Evolutionary conservation across 92 coral and sea anemone species (phyloP), one percentile per base, ranked within the genome.

Genomic region (Diadumene lineata): DNA sequence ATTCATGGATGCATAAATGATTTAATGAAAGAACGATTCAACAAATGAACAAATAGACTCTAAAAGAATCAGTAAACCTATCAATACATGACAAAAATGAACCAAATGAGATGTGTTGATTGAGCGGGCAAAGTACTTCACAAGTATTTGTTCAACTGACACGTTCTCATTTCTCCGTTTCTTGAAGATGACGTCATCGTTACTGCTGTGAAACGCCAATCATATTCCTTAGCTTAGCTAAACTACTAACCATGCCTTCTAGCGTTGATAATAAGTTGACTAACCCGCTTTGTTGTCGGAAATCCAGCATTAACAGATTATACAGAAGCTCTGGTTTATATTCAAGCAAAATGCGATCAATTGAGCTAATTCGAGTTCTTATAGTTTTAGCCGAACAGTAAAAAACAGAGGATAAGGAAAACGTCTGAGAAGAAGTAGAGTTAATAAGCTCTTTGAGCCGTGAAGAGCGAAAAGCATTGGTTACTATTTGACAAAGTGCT

Each of bases 281-380:
- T 43, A 72, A 72, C 30, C 66, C 77, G 77, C 77, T 72, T 72
- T 72, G 30, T n/a, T 50, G 29, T 72, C 77, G 77, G 77, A 72
- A 72, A 72, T 72, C 77, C 63, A 72, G 77, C 19, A 56, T 72
- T 72, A 72, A 56, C 46, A 56, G 77, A 72, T 72, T 34, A 72
- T 34, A 56, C 55, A 56, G 19, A 13, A 72, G 56, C 66, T 72
- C 66, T 72, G 77, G 77, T 72, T 72, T 72, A 72, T 72, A 72
- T 72, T 72, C 77, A 32, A 72, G 56, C 53, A 27, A 72, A 72
- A 72, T 56, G 77, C 77, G 77, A 72, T 72, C 28, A 72, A 56
- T 55, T 66, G 77, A 61, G 77, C 43, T 72, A 56, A 72, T 31
- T 72, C 77, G 29, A 27, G 77, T 60, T 72, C 22, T 72, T 56